Base-by-base conservation (phyloP, 92 coral and sea anemone species). In the Phenganax marumi region DNA sequence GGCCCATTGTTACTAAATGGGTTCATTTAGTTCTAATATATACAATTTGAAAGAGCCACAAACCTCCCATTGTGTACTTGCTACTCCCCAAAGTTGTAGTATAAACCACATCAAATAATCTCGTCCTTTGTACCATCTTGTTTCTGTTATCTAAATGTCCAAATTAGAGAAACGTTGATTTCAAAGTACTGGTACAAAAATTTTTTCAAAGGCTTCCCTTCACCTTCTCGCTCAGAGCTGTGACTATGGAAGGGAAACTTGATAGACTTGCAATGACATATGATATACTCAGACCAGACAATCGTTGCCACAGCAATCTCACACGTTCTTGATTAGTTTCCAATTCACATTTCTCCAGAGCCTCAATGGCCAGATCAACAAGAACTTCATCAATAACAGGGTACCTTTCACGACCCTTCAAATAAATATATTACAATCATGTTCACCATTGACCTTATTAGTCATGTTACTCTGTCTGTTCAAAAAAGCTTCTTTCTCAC, bases 101-200 rank as follows among this genome's bases (percentile, higher is more conserved):
- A 95, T 70, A 50, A 95, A 97, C 98, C 98, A 95, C 97, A 95
- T 95, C 55, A 95, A 82, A 68, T 90, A 93, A 75, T 95, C 94
- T 75, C 98, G 87, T 50, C 98, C 97, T 47, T 86, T 90, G 87
- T 84, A 90, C 50, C 88, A 88, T 48, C 89, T 88, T 74, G 91
- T 75, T 22, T 97, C 98, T 33, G 84, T 69, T 78, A 95, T 50
- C 98, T 95, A 73, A 10, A 86, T 60, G 61, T 80, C 39, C 54
- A 71, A 66, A 50, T 11, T 5, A 18, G 6, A 47, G 6, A 10
- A 66, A 16, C 23, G n/a, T 61, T 61, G 17, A 10, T 51, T 33
- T 33, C 43, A 1, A 33, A 33, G 43, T 33, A 33, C 5, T 33
- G 43, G 43, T 33, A 33, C 43, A 33, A 33, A 5, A 33, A 33